A percentile compares a stretch with the other conserved stretches of the same genome.
Conservation (phyloP, 1,140 invertebrate genomes). For the Pseudomyrmex sp. region DNA sequence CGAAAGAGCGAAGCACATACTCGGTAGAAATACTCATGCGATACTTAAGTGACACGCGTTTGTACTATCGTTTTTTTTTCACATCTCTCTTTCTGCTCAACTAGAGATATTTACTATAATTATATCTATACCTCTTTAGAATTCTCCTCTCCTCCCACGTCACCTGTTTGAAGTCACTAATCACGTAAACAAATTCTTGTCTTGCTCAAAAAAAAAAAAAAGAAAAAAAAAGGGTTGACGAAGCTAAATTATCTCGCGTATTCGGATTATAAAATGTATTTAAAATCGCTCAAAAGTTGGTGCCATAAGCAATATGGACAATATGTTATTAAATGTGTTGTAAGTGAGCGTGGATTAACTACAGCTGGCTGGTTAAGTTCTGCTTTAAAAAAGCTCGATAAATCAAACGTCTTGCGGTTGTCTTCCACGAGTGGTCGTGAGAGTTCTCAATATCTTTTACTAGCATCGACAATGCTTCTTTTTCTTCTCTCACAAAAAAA, state of each 20-base stretch:
- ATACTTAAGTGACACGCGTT: constrained; percentile 50
- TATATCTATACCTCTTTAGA: constrained; percentile 69
- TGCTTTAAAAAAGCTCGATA: constrained; percentile 54
- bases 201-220: constrained; percentile 57
- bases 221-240: constrained; percentile 28
- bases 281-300: constrained; percentile 78
- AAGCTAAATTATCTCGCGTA: constrained; percentile 45
- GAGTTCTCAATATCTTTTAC: constrained; percentile 4
- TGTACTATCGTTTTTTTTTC: constrained; percentile 72
- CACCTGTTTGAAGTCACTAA: constrained; percentile 58
- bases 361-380: constrained; percentile 80
- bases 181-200: constrained; percentile 70
- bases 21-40: constrained; percentile 64
- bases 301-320: constrained; percentile 81
- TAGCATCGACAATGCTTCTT: neutral
- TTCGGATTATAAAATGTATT: constrained; percentile 44
- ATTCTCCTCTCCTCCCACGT: constrained; percentile 62
- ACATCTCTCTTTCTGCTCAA: constrained; percentile 78
- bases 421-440: constrained; percentile 22
- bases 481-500: neutral
- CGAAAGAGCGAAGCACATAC: constrained; percentile 48
- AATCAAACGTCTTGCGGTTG: constrained; percentile 29
- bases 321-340: constrained; percentile 75
- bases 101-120: constrained; percentile 77
- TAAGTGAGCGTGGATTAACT: constrained; percentile 67